Evolutionary conservation across 2,797 vertebrate genomes (phyloP).

Genomic region (Echeneis naucrates): DNA sequence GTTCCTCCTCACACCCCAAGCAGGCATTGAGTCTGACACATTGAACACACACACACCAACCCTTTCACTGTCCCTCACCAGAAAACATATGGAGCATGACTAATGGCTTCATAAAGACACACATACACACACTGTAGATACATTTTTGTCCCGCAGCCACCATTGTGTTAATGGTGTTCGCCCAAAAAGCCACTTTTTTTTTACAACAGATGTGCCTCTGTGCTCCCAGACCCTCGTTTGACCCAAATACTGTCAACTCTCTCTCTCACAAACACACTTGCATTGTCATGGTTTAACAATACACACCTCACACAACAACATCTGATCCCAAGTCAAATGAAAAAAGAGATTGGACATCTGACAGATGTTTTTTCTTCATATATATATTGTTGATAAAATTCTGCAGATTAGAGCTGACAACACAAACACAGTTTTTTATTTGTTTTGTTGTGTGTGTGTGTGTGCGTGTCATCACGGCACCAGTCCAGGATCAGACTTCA

Average conservation of each 20-base stretch:
- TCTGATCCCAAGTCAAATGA: slow-evolving; percentile 4
- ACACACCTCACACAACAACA: not conserved
- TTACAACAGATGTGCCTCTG: slow-evolving; percentile 71
- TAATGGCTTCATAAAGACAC: slow-evolving; percentile 80
- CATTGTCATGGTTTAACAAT: not conserved
- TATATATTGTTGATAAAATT: not conserved
- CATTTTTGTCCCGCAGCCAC: slow-evolving; percentile 68
- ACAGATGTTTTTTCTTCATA: not conserved
- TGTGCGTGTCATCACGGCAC: slow-evolving; percentile 52
- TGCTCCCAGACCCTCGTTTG: slow-evolving; percentile 63
- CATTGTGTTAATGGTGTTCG: slow-evolving; percentile 76
- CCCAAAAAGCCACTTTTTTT: slow-evolving; percentile 61
- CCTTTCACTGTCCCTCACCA: slow-evolving; percentile 63
- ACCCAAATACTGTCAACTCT: slow-evolving; percentile 67
- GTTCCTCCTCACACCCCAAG: slow-evolving; percentile 64
- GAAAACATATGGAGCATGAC: slow-evolving; percentile 81
- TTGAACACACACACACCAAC: slow-evolving; percentile 35
- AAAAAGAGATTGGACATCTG: not conserved
- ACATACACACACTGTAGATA: slow-evolving; percentile 65
- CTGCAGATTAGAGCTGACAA: not conserved
- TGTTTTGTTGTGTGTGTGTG: slow-evolving; percentile 4
- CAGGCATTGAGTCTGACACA: slow-evolving; percentile 69
- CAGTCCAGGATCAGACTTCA: slow-evolving; percentile 79
- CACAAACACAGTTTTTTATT: slow-evolving; percentile 2
- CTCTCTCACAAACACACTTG: slow-evolving; percentile 8